Conservation (phyloP, 1,140 invertebrate species). For the Bombus polaris region DNA sequence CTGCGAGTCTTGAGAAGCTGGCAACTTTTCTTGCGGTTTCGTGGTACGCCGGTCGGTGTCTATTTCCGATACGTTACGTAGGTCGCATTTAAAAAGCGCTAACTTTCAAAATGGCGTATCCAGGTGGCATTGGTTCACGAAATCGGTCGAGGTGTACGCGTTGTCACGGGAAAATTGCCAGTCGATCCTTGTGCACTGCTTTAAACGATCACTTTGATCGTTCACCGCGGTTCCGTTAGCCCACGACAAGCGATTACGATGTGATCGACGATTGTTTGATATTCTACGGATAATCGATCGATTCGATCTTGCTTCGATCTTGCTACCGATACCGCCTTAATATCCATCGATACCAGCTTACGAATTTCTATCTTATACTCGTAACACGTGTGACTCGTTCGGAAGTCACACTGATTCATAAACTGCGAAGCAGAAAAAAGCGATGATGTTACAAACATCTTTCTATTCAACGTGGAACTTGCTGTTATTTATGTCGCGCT, state of each 20-base stretch:
- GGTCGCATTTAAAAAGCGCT: slow-evolving; percentile 24
- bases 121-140: slow-evolving; percentile 5
- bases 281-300: neutral
- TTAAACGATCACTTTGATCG: neutral
- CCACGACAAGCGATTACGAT: neutral
- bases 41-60: slow-evolving; percentile 40
- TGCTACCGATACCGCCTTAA: neutral
- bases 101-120: slow-evolving; percentile 38
- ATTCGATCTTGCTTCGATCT: neutral
- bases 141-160: neutral
- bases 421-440: too few relatives aligned
- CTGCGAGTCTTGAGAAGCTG: slow-evolving; percentile 7
- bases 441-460: too few relatives aligned
- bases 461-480: too few relatives aligned
- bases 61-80: slow-evolving; percentile 52
- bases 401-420: too few relatives aligned
- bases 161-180: neutral
- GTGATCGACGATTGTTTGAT: slow-evolving; percentile 41
- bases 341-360: neutral
- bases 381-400: too few relatives aligned
- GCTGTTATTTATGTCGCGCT: too few relatives aligned
- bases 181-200: neutral
- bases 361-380: too few relatives aligned
- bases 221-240: neutral
- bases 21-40: slow-evolving; percentile 59